Conservation (phyloP, 2,113 vertebrate genomes). For the Haemorhous mexicanus region DNA sequence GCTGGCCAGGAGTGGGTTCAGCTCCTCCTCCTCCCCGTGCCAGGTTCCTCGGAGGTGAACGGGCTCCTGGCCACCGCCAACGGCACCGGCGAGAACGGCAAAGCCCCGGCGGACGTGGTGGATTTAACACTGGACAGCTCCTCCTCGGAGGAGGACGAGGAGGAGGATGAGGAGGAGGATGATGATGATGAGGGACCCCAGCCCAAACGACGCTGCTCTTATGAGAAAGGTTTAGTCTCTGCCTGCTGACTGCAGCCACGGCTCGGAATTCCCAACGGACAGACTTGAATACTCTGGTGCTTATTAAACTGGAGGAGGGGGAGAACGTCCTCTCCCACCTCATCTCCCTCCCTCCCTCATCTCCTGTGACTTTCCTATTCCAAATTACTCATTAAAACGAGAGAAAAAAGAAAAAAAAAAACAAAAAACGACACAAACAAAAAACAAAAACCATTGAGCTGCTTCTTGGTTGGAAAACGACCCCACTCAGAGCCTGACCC, state of each 20-base stretch:
- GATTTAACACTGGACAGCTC: conserved; percentile 98
- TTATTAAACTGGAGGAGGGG: conserved; percentile 57
- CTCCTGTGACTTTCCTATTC: conserved; percentile 68
- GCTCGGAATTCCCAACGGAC: conserved; percentile 6
- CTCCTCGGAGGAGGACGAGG: conserved; percentile 89
- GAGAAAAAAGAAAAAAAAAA: neutral
- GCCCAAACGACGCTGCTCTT: conserved; percentile 90
- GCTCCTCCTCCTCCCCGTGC: accelerated
- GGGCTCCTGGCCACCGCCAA: conserved; percentile 83
- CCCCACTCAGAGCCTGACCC: conserved; percentile 31
- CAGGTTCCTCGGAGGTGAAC: conserved; percentile 86
- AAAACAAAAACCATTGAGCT: conserved; percentile 38
- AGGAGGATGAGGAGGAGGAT: conserved; percentile 89
- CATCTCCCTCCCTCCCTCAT: conserved; percentile 55
- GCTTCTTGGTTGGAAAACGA: conserved; percentile 32
- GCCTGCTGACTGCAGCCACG: conserved; percentile 85
- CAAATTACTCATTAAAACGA: conserved; percentile 31
- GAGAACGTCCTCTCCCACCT: conserved; percentile 49
- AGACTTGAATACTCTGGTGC: conserved; percentile 75
- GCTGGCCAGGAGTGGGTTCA: accelerated
- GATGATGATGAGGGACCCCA: conserved; percentile 87
- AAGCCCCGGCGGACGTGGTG: conserved; percentile 85
- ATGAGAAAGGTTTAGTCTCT: conserved; percentile 93
- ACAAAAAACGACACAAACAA: neutral
- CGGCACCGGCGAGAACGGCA: conserved; percentile 82